These are phyloP conservation scores for Plusia festucae DNA, from an alignment of 2,888 invertebrate species.

Conservation along the genomic window DNA sequence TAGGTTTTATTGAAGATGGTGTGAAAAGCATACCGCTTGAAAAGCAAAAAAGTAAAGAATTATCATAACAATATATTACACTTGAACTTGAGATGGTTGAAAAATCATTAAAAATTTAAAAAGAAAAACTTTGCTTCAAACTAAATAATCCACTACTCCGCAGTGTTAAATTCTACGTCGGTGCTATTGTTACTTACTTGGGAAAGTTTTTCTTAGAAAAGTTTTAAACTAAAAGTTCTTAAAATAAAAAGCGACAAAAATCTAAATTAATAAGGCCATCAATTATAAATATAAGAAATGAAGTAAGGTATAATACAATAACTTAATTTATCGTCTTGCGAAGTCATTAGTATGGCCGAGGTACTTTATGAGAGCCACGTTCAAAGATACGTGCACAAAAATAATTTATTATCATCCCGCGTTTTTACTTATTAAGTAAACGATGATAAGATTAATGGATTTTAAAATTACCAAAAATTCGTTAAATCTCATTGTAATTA, in stretches of 20 bases:
- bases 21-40: too few species aligned
- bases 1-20: not conserved
- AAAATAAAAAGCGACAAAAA: too few species aligned
- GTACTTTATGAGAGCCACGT: constrained; percentile 20
- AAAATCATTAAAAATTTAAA: too few species aligned
- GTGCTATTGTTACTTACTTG: too few species aligned
- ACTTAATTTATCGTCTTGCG: constrained; percentile 37
- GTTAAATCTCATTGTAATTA: not conserved
- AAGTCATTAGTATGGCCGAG: constrained; percentile 25
- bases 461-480: not conserved
- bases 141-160: not conserved
- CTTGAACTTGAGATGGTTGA: too few species aligned
- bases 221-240: not conserved
- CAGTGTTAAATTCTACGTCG: not conserved
- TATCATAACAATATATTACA: too few species aligned
- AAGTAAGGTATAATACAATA: constrained; percentile 14
- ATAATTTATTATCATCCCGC: constrained; percentile 41
- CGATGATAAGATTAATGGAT: constrained; percentile 13
- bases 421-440: constrained; percentile 12
- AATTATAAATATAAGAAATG: constrained; percentile 15
- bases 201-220: too few species aligned
- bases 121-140: too few species aligned
- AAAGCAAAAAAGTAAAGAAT: too few species aligned
- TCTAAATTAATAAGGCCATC: not conserved
- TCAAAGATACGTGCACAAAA: constrained; percentile 24